Evolutionary conservation across 2,113 vertebrate genomes (phyloP).

Genomic region (Pavo muticus): DNA sequence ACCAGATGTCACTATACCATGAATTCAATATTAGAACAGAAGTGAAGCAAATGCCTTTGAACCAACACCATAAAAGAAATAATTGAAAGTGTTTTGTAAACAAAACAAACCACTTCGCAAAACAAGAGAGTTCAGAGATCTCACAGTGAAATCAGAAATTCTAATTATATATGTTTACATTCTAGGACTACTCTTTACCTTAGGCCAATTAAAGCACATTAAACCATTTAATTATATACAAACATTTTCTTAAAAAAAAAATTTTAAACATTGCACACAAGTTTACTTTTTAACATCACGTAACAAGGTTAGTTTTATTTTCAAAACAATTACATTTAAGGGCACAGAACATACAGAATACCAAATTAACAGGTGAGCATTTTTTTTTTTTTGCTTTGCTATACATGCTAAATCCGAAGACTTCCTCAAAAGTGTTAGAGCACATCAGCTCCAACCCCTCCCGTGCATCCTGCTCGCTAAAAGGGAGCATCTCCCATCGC

Average conservation of each 20-base stretch:
- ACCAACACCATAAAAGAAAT: conserved; percentile 57
- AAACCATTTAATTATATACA: conserved; percentile 77
- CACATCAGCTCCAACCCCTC: conserved; percentile 32
- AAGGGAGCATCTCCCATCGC: conserved; percentile 3
- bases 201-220: conserved; percentile 79
- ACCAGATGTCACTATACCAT: conserved; percentile 67
- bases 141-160: conserved; percentile 82
- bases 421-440: conserved; percentile 48
- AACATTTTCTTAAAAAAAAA: conserved; percentile 55
- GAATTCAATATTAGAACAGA: conserved; percentile 58
- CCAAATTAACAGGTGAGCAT: conserved; percentile 42
- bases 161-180: conserved; percentile 78
- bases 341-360: conserved; percentile 68
- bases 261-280: conserved; percentile 70
- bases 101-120: conserved; percentile 69
- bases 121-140: conserved; percentile 74
- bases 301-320: conserved; percentile 72
- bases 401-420: conserved; percentile 69
- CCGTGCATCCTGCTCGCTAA: background rate
- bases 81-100: conserved; percentile 63
- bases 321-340: conserved; percentile 73
- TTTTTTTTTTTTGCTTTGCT: conserved; percentile 43
- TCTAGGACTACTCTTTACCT: conserved; percentile 75
- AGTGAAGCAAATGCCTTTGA: conserved; percentile 69
- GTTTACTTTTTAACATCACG: conserved; percentile 69